Base-by-base conservation (phyloP, 64 coral and sea anemone species). In the Actinia equina region DNA sequence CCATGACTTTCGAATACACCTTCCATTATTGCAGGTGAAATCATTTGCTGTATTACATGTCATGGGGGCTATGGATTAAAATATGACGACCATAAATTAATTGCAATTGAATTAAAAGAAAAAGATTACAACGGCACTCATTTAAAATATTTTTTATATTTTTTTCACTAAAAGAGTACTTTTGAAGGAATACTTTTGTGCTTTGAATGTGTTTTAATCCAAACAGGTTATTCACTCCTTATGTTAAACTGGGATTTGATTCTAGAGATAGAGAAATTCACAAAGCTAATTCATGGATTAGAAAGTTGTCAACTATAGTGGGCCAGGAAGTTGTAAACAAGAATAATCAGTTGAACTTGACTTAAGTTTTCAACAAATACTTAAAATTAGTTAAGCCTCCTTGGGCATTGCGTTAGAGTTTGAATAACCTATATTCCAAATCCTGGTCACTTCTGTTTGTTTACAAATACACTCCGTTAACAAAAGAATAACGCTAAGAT, bases 1-100 rank as follows among this genome's bases (percentile, higher is more conserved):
- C 41, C 89, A 93, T 11, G 87, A 85, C 43, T 30, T 42, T 52
- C 59, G 63, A 43, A 99, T 52, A 77, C 97, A 99, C 52, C 71
- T 19, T n/a, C 93, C 91, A 82, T 99, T 99, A 6, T 55, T 62
- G 51, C 97, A 99, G 27, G 74, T 88, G 88, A 95, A 95, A 45
- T 95, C 74, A 17, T 17, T 85, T 10, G 22, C 43, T 61, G 83
- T 18, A 22, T 54, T 54, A 41, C 83, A 85, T 85, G 83, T 85
- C 19, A 62, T 54, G 18, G 55, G 53, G 3, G 83, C 55, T 58
- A n/a, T 52, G 17, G 43, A 23, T 25, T 6, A 41, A 52, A 79
- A 79, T 37, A 49, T 49, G 7, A 49, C 1, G 46, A 49, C 30
- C 0, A 37, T 37, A 37, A 37, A 37, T 37, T 37, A 37, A 37